These are phyloP conservation scores for Tichodroma muraria DNA, from an alignment of 2,113 vertebrate species.

Conservation along the genomic window DNA sequence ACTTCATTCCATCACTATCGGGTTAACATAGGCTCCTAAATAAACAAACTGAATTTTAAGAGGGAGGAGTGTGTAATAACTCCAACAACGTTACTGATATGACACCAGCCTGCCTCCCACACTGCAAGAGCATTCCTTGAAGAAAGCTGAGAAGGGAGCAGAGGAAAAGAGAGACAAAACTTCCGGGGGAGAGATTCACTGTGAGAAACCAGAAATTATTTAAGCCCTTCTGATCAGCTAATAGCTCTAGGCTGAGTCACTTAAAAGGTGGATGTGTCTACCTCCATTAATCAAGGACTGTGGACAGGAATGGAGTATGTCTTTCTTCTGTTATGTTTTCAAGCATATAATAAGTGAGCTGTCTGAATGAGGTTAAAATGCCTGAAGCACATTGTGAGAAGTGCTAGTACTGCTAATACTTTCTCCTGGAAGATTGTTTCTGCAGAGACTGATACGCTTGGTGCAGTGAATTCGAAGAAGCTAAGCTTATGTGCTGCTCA, in stretches of 20 bases:
- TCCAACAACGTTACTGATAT: background rate
- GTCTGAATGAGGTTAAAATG: background rate
- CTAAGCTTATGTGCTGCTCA: background rate
- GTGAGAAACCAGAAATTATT: conserved; percentile 9
- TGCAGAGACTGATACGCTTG: background rate
- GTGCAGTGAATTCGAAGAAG: background rate
- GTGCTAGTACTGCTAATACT: background rate
- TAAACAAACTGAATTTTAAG: conserved; percentile 41
- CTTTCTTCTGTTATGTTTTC: background rate
- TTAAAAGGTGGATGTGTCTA: background rate
- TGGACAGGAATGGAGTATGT: background rate
- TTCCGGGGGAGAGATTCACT: background rate
- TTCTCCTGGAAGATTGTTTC: background rate
- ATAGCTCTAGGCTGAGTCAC: background rate
- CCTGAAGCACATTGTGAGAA: background rate
- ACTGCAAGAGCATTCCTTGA: background rate
- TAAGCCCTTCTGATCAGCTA: conserved; percentile 6
- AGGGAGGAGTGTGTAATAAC: background rate
- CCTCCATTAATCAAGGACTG: background rate
- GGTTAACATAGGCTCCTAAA: conserved; percentile 12
- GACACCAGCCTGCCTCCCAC: conserved; percentile 3
- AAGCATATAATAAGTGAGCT: background rate
- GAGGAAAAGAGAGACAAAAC: background rate
- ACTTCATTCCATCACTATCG: conserved; percentile 40
- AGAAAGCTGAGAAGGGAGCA: conserved; percentile 3